A percentile compares a stretch with the other conserved stretches of the same genome.
Evolutionary conservation across 2,888 invertebrate species (phyloP).

Genomic region (Tachina lurida): DNA sequence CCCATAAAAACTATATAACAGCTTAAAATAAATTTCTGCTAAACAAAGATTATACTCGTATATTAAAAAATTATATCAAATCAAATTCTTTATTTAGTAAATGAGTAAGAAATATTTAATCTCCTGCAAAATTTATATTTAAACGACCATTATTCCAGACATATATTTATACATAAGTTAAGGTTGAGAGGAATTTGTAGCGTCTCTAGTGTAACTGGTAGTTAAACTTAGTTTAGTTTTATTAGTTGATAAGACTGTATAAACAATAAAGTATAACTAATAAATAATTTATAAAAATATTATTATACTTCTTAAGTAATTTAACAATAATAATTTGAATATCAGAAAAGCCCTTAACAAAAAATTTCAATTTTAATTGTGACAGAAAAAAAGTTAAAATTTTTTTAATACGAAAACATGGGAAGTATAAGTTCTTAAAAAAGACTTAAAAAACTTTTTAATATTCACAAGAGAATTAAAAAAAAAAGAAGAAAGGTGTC

Average conservation of each 20-base stretch:
- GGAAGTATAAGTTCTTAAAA: too few species aligned
- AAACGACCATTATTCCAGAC: constrained; percentile 33
- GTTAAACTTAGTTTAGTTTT: constrained; percentile 68
- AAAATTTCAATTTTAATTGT: not conserved
- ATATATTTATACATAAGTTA: constrained; percentile 35
- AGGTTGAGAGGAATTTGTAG: constrained; percentile 42
- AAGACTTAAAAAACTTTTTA: too few species aligned
- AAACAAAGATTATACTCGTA: not conserved
- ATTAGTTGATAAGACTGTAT: constrained; percentile 70
- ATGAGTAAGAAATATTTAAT: not conserved
- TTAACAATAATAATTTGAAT: not conserved
- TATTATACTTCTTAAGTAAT: too few species aligned
- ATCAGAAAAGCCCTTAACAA: not conserved
- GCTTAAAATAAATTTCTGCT: not conserved
- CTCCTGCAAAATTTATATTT: not conserved
- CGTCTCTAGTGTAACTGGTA: constrained; percentile 66
- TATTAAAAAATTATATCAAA: not conserved
- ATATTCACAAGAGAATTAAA: too few species aligned
- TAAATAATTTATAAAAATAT: constrained; percentile 8
- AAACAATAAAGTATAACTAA: constrained; percentile 53
- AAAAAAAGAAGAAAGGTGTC: too few species aligned
- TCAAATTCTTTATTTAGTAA: not conserved
- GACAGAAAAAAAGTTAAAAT: not conserved
- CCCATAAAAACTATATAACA: too few species aligned
- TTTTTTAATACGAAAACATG: too few species aligned